Conservation (phyloP, 1,140 invertebrate species). For the Xylocopa sonorina region DNA sequence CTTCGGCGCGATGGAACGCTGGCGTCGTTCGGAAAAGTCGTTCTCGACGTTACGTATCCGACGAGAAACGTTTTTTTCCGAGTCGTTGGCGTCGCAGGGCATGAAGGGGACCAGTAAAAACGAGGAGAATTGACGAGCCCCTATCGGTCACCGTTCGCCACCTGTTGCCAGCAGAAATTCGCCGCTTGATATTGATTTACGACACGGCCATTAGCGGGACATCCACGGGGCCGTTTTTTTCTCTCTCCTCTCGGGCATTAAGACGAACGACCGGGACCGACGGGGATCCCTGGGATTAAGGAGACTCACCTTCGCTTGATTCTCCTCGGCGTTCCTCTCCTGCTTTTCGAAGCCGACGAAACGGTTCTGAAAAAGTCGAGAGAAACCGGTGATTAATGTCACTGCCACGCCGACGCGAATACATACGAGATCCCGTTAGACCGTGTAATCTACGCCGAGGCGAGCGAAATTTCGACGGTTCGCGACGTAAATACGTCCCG, state of each 20-base stretch:
- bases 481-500: background rate
- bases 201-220: constrained; percentile 12
- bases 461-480: background rate
- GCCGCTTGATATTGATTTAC: constrained; percentile 44
- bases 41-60: background rate
- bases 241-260: background rate
- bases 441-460: too few relatives aligned
- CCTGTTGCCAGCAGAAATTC: constrained; percentile 62
- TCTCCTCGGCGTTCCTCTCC: constrained; percentile 68
- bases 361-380: constrained; percentile 69
- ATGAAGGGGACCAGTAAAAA: background rate
- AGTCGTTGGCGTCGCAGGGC: constrained; percentile 50
- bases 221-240: background rate
- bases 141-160: constrained; percentile 57
- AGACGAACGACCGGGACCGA: constrained; percentile 42
- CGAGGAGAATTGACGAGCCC: constrained; percentile 35
- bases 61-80: constrained; percentile 23
- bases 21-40: background rate
- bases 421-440: too few relatives aligned
- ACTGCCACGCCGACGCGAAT: too few relatives aligned
- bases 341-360: constrained; percentile 67
- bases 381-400: constrained; percentile 20
- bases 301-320: constrained; percentile 73
- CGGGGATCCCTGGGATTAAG: background rate
- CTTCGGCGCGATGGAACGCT: background rate